A percentile compares a stretch with the other conserved stretches of the same genome.
Evolutionary conservation across 2,888 invertebrate genomes (phyloP).

Genomic region (Drepanosiphum platanoidis): DNA sequence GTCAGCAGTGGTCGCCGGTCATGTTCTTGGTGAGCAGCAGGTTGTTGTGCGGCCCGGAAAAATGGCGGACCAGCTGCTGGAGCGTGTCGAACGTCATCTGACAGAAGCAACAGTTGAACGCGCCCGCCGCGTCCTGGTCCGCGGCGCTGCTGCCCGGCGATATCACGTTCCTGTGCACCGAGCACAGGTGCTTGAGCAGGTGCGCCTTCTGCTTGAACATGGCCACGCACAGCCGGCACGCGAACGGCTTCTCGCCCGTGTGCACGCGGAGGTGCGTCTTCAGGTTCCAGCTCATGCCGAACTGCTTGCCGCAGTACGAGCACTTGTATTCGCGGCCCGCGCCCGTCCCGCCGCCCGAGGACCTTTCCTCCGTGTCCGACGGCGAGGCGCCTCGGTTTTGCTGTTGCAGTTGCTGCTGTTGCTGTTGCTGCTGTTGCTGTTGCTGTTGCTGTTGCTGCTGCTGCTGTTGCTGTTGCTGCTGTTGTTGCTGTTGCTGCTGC

Average conservation of each 20-base stretch:
- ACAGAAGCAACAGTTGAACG: slow-evolving; percentile 89
- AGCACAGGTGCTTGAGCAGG: slow-evolving; percentile 86
- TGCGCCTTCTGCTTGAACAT: slow-evolving; percentile 94
- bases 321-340: slow-evolving; percentile 84
- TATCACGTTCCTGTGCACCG: slow-evolving; percentile 88
- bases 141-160: slow-evolving; percentile 82
- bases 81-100: slow-evolving; percentile 85
- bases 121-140: slow-evolving; percentile 71
- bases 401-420: not conserved
- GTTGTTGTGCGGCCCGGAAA: slow-evolving; percentile 89
- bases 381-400: no score
- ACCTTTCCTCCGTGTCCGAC: slow-evolving; percentile 62
- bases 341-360: slow-evolving; percentile 64
- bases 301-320: slow-evolving; percentile 89
- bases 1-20: slow-evolving; percentile 63
- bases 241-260: slow-evolving; percentile 89
- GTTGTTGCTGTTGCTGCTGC: no score
- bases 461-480: no score
- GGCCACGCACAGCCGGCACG: slow-evolving; percentile 86
- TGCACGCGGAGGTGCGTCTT: slow-evolving; percentile 89
- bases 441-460: not conserved
- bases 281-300: slow-evolving; percentile 92
- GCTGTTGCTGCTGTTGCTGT: not conserved
- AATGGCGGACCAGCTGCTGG: slow-evolving; percentile 85
- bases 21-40: slow-evolving; percentile 87